phyloP scores from a whole-genome alignment of 1,140 invertebrate genomes.

The Branchinecta lindahli region DNA sequence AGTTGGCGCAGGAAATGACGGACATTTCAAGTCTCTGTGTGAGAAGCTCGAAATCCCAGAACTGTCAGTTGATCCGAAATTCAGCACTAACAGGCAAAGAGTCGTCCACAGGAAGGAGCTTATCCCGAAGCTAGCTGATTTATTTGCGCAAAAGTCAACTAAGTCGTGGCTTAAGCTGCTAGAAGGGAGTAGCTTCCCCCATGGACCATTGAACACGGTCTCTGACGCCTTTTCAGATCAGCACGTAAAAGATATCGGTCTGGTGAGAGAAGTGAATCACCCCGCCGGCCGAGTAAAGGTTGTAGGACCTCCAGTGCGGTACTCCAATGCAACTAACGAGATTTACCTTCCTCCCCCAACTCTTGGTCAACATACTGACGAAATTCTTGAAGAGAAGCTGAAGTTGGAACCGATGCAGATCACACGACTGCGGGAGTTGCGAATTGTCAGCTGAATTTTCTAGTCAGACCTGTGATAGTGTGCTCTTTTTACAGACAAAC shows the following conservation, averaged over 20 bases:
- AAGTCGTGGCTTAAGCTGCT: constrained; percentile 60
- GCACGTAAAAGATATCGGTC: constrained; percentile 54
- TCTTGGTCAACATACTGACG: constrained; percentile 70
- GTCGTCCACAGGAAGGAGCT: constrained; percentile 59
- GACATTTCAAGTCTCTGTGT: constrained; percentile 56
- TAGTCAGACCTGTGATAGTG: neutral
- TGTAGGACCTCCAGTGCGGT: constrained; percentile 70
- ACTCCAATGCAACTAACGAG: constrained; percentile 50
- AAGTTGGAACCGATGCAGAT: constrained; percentile 47
- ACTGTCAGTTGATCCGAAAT: constrained; percentile 46
- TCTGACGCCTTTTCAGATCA: constrained; percentile 69
- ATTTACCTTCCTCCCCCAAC: constrained; percentile 57
- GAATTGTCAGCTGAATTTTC: constrained; percentile 32
- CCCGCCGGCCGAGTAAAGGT: constrained; percentile 55
- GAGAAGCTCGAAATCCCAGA: constrained; percentile 43
- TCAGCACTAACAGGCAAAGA: constrained; percentile 49
- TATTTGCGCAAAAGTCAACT: constrained; percentile 49
- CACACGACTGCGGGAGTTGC: constrained; percentile 35
- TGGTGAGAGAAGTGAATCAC: constrained; percentile 63
- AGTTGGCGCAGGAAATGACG: constrained; percentile 62
- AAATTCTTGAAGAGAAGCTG: constrained; percentile 53
- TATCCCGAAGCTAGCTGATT: constrained; percentile 41
- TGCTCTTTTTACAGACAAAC: constrained; percentile 21
- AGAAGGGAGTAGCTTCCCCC: constrained; percentile 58
- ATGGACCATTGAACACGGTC: constrained; percentile 76